Conservation (phyloP, 2,797 vertebrate genomes). For the Neostethus bicornis region DNA sequence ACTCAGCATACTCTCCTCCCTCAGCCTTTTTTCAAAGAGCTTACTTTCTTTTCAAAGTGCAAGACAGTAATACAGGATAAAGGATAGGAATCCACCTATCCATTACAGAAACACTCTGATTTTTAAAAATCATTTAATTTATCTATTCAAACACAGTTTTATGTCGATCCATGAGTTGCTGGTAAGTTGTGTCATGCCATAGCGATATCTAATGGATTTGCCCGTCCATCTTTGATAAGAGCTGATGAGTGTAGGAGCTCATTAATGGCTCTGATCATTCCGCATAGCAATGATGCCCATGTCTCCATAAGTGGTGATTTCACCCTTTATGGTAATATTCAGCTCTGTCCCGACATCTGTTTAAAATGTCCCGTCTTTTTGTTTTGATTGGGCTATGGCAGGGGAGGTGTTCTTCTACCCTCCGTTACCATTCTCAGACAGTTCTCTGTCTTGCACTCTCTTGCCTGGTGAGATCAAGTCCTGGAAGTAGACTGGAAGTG, state of each 20-base stretch:
- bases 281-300: slow-evolving; percentile 39
- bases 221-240: slow-evolving; percentile 20
- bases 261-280: slow-evolving; percentile 16
- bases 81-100: slow-evolving; percentile 70
- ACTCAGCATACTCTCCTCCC: slow-evolving; percentile 75
- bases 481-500: slow-evolving; percentile 41
- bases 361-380: slow-evolving; percentile 54
- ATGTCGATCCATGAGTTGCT: slow-evolving; percentile 28
- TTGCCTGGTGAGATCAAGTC: slow-evolving; percentile 41
- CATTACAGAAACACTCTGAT: slow-evolving; percentile 66
- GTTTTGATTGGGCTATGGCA: slow-evolving; percentile 56
- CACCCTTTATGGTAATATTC: slow-evolving; percentile 72
- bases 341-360: slow-evolving; percentile 42
- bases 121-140: slow-evolving; percentile 50
- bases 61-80: slow-evolving; percentile 69
- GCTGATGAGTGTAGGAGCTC: slow-evolving; percentile 24
- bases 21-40: slow-evolving; percentile 67
- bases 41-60: slow-evolving; percentile 68
- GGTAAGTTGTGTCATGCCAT: slow-evolving; percentile 33
- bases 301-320: slow-evolving; percentile 69
- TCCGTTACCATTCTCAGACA: slow-evolving; percentile 62
- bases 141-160: slow-evolving; percentile 44
- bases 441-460: slow-evolving; percentile 42
- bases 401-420: slow-evolving; percentile 50
- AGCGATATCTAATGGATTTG: slow-evolving; percentile 5